Evolutionary conservation across 2,113 vertebrate genomes (phyloP), one percentile per base, ranked within the genome.

Genomic region (Menidia beryllina): DNA sequence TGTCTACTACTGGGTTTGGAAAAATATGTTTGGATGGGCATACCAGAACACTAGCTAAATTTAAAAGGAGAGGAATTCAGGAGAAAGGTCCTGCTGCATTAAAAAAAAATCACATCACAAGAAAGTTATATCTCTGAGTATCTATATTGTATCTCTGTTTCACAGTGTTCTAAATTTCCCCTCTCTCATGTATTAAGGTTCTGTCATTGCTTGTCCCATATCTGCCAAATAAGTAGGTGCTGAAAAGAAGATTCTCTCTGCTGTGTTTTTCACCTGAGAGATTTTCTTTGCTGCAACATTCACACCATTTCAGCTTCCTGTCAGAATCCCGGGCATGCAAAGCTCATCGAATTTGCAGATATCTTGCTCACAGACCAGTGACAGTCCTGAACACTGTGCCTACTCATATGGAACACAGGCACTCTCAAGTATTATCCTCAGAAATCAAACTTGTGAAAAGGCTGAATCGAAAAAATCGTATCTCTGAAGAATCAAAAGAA

Each of bases 321-420:
- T 88, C 81, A 76, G 59, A 72, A 88, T 77, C 36, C 72, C 17
- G 69, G 72, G 69, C 78, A 79, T 78, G 70, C 79, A 66, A 69
- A 81, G 88, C 82, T 89, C 83, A 88, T 92, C 85, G 11, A 79
- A 79, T 84, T 86, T 85, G 67, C 83, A 82, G 83, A 77, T 75
- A 83, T 77, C 81, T 60, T 61, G 59, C 77, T 84, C 81, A 68
- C 83, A 83, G 81, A 75, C 51, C 59, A 57, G 69, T 43, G 45
- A 79, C 71, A 78, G 77, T 74, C 60, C 52, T 54, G 79, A 88
- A 78, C 78, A 72, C 19, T 25, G 55, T 45, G 72, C 64, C 55
- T 66, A 65, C 51, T 75, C 67, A 73, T 79, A 79, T 63, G 68
- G 71, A 80, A 77, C 81, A 77, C 81, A 81, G 41, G 66, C 69